Conservation (phyloP, 1,140 invertebrate species). For the Drosophila mauritiana region DNA sequence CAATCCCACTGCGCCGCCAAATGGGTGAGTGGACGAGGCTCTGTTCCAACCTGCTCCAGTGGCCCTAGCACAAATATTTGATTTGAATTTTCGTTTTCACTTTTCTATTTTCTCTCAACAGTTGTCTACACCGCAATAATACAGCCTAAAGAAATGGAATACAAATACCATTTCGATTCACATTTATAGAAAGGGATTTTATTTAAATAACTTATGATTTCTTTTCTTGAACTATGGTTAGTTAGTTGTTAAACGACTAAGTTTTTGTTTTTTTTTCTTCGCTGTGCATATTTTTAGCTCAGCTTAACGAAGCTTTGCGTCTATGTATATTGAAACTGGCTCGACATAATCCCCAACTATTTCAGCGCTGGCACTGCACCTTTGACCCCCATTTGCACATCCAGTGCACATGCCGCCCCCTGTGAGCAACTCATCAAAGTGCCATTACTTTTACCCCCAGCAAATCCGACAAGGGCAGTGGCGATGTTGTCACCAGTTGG, state of each 20-base stretch:
- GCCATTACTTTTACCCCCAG: constrained; percentile 56
- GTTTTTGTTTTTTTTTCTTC: no score
- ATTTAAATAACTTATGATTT: no score
- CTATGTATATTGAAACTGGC: constrained; percentile 42
- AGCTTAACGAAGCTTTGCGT: constrained; percentile 35
- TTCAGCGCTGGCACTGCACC: constrained; percentile 75
- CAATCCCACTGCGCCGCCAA: constrained; percentile 39
- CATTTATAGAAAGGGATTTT: no score
- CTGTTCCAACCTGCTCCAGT: constrained; percentile 11
- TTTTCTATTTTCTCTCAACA: constrained; percentile 20
- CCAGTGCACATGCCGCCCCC: neutral
- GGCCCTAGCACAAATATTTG: constrained; percentile 72
- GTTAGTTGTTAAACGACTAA: no score
- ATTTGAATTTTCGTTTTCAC: constrained; percentile 58
- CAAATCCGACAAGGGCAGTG: constrained; percentile 63
- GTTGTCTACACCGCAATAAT: constrained; percentile 24
- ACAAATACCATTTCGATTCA: no score
- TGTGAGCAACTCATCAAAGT: constrained; percentile 54
- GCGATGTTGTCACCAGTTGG: constrained; percentile 63
- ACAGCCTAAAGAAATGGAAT: no score
- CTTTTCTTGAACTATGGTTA: no score
- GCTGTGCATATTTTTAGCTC: constrained; percentile 39
- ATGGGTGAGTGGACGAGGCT: constrained; percentile 4
- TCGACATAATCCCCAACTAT: constrained; percentile 66
- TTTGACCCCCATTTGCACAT: constrained; percentile 49